A percentile compares a stretch with the other conserved stretches of the same genome.
phyloP scores from a whole-genome alignment of 2,797 vertebrate species.

The Neostethus bicornis region DNA sequence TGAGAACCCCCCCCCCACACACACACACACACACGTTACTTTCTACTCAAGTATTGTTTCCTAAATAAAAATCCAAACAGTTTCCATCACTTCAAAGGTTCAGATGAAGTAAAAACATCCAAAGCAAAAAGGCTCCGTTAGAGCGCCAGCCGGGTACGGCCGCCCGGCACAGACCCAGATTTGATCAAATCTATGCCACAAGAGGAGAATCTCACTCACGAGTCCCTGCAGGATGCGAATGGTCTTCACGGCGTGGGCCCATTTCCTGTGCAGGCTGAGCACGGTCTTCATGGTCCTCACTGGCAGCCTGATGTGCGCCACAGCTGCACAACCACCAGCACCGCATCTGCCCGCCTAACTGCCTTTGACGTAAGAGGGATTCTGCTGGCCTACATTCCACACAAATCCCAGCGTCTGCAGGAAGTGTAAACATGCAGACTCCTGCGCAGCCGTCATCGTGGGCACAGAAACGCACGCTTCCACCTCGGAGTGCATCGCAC shows the following conservation, averaged over 20 bases:
- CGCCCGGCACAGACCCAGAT: constrained; percentile 11
- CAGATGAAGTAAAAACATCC: constrained; percentile 3
- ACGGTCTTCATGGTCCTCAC: constrained; percentile 84
- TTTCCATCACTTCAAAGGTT: constrained; percentile 5
- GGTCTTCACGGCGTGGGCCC: constrained; percentile 88
- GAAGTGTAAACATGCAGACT: constrained; percentile 59
- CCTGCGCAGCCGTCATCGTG: constrained; percentile 40
- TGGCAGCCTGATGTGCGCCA: constrained; percentile 60
- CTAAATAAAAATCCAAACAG: no score
- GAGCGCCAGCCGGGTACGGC: constrained; percentile 6
- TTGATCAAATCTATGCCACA: constrained; percentile 11
- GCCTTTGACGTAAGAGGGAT: constrained; percentile 89
- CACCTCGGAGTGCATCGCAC: background rate
- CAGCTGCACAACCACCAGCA: constrained; percentile 75
- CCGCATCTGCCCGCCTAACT: constrained; percentile 77
- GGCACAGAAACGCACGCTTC: no score
- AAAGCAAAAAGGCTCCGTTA: background rate
- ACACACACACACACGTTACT: background rate
- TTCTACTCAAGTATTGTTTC: no score
- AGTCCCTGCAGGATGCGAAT: constrained; percentile 88
- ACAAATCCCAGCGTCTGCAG: constrained; percentile 87
- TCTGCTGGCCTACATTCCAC: constrained; percentile 93
- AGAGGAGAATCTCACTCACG: constrained; percentile 79
- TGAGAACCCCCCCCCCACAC: no score
- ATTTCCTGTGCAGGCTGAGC: constrained; percentile 87